phyloP scores from a whole-genome alignment of 2,797 vertebrate species.

The Odontamblyopus rebecca region DNA sequence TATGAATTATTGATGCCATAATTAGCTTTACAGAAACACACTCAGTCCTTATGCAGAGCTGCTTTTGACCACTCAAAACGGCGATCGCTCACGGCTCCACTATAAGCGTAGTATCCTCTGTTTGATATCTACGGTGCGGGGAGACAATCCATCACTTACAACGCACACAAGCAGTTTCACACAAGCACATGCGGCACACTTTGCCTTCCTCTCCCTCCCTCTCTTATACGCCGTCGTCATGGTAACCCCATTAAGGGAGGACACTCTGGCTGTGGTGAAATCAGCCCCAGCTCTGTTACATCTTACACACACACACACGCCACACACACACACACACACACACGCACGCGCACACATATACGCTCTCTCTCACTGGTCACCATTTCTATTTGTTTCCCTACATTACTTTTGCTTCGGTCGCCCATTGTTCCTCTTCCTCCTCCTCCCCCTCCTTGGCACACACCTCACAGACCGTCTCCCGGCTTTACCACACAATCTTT shows the following conservation, averaged over 20 bases:
- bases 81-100: background rate
- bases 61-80: slow-evolving; percentile 3
- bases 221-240: slow-evolving; percentile 80
- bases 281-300: slow-evolving; percentile 64
- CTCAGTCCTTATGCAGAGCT: background rate
- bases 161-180: slow-evolving; percentile 42
- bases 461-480: slow-evolving; percentile 52
- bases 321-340: background rate
- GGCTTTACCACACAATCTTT: slow-evolving; percentile 57
- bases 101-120: background rate
- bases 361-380: slow-evolving; percentile 56
- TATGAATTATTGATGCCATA: slow-evolving; percentile 2
- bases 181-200: slow-evolving; percentile 52
- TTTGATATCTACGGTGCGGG: slow-evolving; percentile 39
- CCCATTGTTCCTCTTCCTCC: slow-evolving; percentile 58
- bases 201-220: slow-evolving; percentile 68
- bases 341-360: background rate
- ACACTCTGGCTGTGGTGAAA: slow-evolving; percentile 76
- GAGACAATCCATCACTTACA: slow-evolving; percentile 59
- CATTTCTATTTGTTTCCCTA: slow-evolving; percentile 68
- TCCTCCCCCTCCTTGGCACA: slow-evolving; percentile 58
- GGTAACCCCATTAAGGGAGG: slow-evolving; percentile 83
- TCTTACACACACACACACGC: slow-evolving; percentile 45
- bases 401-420: slow-evolving; percentile 62
- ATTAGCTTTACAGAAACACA: slow-evolving; percentile 1